phyloP scores from a whole-genome alignment of 2,113 vertebrate species.

The Paradisaea rubra region DNA sequence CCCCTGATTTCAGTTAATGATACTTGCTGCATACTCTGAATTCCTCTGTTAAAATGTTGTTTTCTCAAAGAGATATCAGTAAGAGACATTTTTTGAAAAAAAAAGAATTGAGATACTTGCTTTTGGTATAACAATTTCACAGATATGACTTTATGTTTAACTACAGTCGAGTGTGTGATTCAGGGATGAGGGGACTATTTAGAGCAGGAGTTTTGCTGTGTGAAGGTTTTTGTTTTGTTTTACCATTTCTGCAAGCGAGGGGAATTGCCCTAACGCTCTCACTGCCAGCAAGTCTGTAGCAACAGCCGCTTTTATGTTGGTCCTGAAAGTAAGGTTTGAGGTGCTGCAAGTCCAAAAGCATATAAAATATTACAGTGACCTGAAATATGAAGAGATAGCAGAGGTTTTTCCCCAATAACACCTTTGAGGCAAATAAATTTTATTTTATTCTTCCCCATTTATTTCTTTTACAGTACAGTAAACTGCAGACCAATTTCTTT shows the following conservation, averaged over 20 bases:
- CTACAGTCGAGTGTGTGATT: not conserved
- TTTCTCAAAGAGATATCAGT: not conserved
- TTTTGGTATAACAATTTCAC: not conserved
- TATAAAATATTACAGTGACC: not conserved
- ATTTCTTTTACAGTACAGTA: not conserved
- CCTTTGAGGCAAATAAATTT: not conserved
- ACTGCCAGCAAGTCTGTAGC: not conserved
- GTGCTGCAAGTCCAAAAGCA: not conserved
- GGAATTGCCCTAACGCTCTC: not conserved
- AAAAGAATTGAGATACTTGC: not conserved
- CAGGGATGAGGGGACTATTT: not conserved
- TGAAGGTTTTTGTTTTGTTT: not conserved
- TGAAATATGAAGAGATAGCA: not conserved
- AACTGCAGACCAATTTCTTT: not conserved
- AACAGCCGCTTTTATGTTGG: not conserved
- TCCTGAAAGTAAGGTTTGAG: not conserved
- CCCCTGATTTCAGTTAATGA: not conserved
- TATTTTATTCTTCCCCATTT: not conserved
- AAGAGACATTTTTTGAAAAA: not conserved
- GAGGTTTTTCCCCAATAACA: not conserved
- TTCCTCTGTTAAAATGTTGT: not conserved
- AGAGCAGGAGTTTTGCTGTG: not conserved
- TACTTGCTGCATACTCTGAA: not conserved
- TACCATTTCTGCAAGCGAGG: not conserved
- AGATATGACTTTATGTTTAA: not conserved